A percentile compares a stretch with the other conserved stretches of the same genome.
These are phyloP conservation scores for Trachymyrmex cornetzi DNA, from an alignment of 1,140 invertebrate species.

Conservation along the genomic window DNA sequence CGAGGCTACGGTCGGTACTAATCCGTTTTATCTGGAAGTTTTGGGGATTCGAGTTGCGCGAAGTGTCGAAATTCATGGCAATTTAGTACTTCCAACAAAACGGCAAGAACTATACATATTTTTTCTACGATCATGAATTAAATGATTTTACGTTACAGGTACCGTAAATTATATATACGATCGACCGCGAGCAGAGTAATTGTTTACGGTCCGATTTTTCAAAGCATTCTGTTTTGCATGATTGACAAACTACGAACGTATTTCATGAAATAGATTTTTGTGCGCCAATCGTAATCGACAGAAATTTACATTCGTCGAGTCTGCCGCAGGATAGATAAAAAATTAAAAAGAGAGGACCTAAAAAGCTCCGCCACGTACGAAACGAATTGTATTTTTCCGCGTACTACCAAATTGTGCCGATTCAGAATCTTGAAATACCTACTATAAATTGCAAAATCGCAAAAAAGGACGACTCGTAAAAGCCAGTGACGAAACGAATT, in stretches of 20 bases:
- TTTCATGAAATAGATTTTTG: conserved; percentile 52
- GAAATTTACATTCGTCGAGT: conserved; percentile 60
- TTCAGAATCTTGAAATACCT: conserved; percentile 62
- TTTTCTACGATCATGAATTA: conserved; percentile 13
- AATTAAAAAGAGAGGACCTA: conserved; percentile 38
- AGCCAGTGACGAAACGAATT: conserved; percentile 73
- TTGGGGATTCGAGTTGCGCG: conserved; percentile 4
- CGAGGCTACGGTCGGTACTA: conserved; percentile 53
- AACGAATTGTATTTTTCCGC: conserved; percentile 46
- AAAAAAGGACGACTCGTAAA: conserved; percentile 42
- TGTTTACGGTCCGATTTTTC: conserved; percentile 43
- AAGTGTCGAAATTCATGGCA: conserved; percentile 55
- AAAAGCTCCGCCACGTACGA: conserved; percentile 37
- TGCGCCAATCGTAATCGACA: conserved; percentile 41
- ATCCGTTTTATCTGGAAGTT: conserved; percentile 70
- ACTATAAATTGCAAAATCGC: conserved; percentile 37
- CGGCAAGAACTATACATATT: background rate
- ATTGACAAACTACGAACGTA: conserved; percentile 58
- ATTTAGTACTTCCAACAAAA: conserved; percentile 16
- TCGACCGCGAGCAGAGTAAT: conserved; percentile 23
- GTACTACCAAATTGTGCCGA: conserved; percentile 42
- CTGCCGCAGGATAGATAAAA: conserved; percentile 43
- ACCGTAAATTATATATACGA: conserved; percentile 22
- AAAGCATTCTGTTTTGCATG: conserved; percentile 37
- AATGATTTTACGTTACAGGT: conserved; percentile 11